phyloP scores from a whole-genome alignment of 2,113 vertebrate species.

The Peromyscus polionotus region DNA sequence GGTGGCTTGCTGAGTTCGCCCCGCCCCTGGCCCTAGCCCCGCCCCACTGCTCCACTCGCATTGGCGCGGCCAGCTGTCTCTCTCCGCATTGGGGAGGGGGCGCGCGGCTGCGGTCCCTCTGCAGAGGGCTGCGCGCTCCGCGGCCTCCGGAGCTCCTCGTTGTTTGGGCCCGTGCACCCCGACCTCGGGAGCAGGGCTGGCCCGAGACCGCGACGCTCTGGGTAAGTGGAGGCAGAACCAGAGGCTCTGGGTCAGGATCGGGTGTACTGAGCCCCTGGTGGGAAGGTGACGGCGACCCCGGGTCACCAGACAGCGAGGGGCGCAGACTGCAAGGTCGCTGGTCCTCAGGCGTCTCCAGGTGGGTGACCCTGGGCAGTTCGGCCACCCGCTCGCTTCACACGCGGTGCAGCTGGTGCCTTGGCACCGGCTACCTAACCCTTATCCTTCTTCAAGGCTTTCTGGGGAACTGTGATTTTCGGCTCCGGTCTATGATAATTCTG shows the following conservation, averaged over 20 bases:
- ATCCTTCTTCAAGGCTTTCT: background rate
- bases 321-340: background rate
- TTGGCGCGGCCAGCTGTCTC: constrained; percentile 64
- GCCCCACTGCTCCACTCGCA: constrained; percentile 24
- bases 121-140: constrained; percentile 36
- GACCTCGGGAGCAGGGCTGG: background rate
- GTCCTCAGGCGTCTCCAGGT: background rate
- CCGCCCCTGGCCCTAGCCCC: background rate
- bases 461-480: background rate
- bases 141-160: background rate
- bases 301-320: background rate
- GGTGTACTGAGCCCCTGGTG: background rate
- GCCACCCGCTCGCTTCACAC: background rate
- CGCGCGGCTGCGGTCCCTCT: constrained; percentile 32
- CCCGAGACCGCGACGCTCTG: background rate
- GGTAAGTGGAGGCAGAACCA: constrained; percentile 64
- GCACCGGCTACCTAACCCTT: background rate
- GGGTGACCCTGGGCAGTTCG: background rate
- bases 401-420: background rate
- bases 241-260: background rate
- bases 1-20: background rate
- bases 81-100: constrained; percentile 13
- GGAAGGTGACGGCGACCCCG: background rate
- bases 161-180: background rate
- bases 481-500: constrained; percentile 26